Percentiles rank a stretch among this genome's conserved stretches.
Evolutionary conservation across 2,888 invertebrate species (phyloP).

Genomic region (Microplitis deprimator): DNA sequence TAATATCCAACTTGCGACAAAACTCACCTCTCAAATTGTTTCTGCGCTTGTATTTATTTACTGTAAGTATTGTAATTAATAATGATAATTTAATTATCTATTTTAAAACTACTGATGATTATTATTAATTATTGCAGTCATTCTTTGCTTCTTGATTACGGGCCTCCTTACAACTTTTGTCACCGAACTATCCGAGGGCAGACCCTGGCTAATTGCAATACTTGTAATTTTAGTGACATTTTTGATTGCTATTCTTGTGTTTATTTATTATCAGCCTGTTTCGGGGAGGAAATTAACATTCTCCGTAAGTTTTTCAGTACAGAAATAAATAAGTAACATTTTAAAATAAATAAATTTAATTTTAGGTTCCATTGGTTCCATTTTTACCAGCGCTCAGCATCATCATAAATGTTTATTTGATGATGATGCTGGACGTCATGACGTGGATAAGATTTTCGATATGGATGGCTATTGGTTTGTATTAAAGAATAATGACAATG

Average conservation of each 20-base stretch:
- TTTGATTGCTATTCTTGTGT: constrained; percentile 54
- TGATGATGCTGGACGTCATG: constrained; percentile 82
- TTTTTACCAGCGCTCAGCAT: constrained; percentile 86
- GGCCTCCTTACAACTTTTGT: background rate
- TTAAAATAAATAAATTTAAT: constrained; percentile 42
- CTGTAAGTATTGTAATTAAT: constrained; percentile 62
- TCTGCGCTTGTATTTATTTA: constrained; percentile 70
- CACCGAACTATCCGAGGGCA: background rate
- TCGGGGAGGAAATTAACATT: constrained; percentile 65
- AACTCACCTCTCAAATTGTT: constrained; percentile 70
- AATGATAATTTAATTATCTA: constrained; percentile 20
- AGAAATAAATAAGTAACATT: background rate
- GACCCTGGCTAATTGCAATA: constrained; percentile 39
- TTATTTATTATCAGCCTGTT: constrained; percentile 66
- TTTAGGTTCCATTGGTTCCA: constrained; percentile 87
- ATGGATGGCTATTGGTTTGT: constrained; percentile 86
- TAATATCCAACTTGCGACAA: constrained; percentile 66
- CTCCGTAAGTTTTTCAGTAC: constrained; percentile 57
- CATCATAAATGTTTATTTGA: constrained; percentile 86
- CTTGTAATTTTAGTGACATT: constrained; percentile 48
- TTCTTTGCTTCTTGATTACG: constrained; percentile 42
- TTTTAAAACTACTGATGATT: background rate
- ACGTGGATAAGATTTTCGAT: constrained; percentile 89
- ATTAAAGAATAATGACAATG: constrained; percentile 9
- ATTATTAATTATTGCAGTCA: constrained; percentile 49